phyloP scores from a whole-genome alignment of 2,797 vertebrate species.

The Australoheros facetus region DNA sequence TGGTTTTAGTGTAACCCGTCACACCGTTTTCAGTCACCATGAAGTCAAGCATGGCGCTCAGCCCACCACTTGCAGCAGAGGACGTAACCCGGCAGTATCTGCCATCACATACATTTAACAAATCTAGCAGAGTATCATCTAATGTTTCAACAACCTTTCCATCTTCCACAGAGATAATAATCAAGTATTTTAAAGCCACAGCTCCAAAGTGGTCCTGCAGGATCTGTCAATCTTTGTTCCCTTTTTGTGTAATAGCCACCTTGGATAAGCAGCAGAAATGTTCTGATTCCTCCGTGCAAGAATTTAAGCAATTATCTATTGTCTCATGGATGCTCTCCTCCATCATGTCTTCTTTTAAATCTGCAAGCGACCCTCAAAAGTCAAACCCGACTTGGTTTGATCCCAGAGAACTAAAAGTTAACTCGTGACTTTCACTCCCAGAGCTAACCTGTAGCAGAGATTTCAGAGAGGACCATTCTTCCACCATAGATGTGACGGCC shows the following conservation, averaged over 20 bases:
- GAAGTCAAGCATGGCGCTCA: constrained; percentile 28
- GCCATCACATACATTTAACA: constrained; percentile 55
- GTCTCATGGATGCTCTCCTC: constrained; percentile 38
- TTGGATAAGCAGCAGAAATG: constrained; percentile 61
- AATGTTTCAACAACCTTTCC: constrained; percentile 25
- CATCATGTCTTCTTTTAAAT: constrained; percentile 34
- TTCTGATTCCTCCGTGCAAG: neutral
- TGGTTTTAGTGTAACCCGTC: constrained; percentile 42
- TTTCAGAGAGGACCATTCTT: constrained; percentile 41
- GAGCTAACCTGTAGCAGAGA: constrained; percentile 27
- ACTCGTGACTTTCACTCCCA: neutral
- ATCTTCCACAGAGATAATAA: constrained; percentile 57
- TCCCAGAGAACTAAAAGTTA: constrained; percentile 19
- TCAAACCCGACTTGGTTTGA: constrained; percentile 36
- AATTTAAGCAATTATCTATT: constrained; percentile 39
- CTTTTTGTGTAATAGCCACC: constrained; percentile 44
- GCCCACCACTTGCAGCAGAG: neutral
- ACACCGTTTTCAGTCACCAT: constrained; percentile 16
- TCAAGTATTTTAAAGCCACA: constrained; percentile 43
- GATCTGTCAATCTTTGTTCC: constrained; percentile 43
- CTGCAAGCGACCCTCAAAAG: neutral
- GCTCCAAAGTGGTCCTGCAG: constrained; percentile 52
- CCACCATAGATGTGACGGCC: constrained; percentile 41
- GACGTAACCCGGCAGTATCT: constrained; percentile 43
- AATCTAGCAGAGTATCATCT: constrained; percentile 52